Conservation (phyloP, 2,888 invertebrate genomes). For the Cheilosia urbana region DNA sequence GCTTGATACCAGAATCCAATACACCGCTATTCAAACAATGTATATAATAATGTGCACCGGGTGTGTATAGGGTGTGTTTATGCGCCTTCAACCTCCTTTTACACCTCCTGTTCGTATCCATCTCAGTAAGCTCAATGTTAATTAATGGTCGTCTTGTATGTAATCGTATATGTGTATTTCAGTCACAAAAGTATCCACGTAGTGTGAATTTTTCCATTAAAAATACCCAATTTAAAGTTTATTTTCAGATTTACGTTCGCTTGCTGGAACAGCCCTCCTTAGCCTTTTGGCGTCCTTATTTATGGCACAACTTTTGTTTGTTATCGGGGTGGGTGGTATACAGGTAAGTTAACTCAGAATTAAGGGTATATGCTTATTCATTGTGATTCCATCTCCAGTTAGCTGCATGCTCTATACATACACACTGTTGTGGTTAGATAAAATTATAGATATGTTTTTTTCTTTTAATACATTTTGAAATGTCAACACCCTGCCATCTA, state of each 20-base stretch:
- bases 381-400: slow-evolving; percentile 33
- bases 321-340: slow-evolving; percentile 88
- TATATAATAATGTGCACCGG: not conserved
- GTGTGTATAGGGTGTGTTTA: slow-evolving; percentile 15
- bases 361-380: slow-evolving; percentile 15
- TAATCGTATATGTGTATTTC: slow-evolving; percentile 38
- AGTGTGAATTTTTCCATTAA: slow-evolving; percentile 56
- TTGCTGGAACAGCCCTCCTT: slow-evolving; percentile 88
- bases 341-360: slow-evolving; percentile 84
- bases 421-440: not conserved
- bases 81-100: slow-evolving; percentile 6
- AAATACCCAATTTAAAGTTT: slow-evolving; percentile 83
- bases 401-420: not conserved
- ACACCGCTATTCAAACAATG: not conserved
- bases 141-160: slow-evolving; percentile 45
- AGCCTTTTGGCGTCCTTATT: slow-evolving; percentile 88
- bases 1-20: slow-evolving; percentile 15
- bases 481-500: slow-evolving; percentile 23
- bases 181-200: slow-evolving; percentile 36
- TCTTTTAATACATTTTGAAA: slow-evolving; percentile 17
- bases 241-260: slow-evolving; percentile 87
- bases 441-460: not conserved
- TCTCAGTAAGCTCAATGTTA: slow-evolving; percentile 49
- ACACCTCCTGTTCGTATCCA: slow-evolving; percentile 15
- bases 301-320: slow-evolving; percentile 88